These are phyloP conservation scores for Cyclina sinensis DNA, from an alignment of 1,140 invertebrate species.

Conservation along the genomic window DNA sequence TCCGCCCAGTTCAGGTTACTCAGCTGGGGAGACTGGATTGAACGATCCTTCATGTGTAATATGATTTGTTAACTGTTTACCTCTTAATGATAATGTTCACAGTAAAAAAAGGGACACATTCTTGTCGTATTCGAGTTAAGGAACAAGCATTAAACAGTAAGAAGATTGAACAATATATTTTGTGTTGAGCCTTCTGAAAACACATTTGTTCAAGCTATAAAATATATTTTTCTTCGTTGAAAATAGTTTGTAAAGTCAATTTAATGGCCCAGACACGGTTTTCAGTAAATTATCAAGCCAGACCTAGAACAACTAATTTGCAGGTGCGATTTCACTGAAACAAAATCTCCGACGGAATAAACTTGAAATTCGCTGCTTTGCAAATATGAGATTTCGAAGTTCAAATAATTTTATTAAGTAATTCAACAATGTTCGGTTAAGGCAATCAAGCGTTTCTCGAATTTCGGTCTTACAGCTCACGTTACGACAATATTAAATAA, in stretches of 20 bases:
- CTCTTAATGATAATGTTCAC: no score
- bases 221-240: not conserved
- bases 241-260: not conserved
- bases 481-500: constrained; percentile 3
- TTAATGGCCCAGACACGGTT: not conserved
- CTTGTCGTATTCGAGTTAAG: no score
- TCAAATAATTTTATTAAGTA: constrained; percentile 9
- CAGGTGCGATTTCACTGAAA: not conserved
- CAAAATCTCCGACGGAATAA: not conserved
- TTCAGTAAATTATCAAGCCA: not conserved
- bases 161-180: no score
- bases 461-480: not conserved
- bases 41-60: no score
- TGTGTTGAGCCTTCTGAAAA: not conserved
- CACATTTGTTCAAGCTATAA: not conserved
- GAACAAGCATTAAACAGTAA: no score
- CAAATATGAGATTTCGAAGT: not conserved
- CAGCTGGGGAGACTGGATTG: no score
- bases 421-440: not conserved
- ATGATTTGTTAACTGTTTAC: no score
- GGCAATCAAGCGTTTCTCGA: not conserved
- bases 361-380: constrained; percentile 11
- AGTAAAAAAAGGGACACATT: no score
- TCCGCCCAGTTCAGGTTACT: no score
- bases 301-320: not conserved